Evolutionary conservation across 2,888 invertebrate genomes (phyloP).

Genomic region (Drosophila affinis): DNA sequence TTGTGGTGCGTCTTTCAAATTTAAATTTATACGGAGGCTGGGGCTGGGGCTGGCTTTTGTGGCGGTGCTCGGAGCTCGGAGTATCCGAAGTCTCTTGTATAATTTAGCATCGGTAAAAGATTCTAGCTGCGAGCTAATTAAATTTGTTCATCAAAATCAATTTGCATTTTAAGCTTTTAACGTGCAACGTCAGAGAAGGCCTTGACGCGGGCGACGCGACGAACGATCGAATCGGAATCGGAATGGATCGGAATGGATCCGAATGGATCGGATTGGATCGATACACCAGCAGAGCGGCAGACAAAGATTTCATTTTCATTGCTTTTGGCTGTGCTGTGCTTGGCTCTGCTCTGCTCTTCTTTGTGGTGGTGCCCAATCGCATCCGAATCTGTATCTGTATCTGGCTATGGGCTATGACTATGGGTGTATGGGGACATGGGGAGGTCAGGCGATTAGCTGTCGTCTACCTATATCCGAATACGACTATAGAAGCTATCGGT

Average conservation of each 20-base stretch:
- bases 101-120: constrained; percentile 62
- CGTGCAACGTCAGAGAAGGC: constrained; percentile 77
- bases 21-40: constrained; percentile 53
- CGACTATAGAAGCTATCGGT: constrained; percentile 49
- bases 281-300: constrained; percentile 20
- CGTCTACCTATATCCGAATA: not conserved
- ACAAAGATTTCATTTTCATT: constrained; percentile 28
- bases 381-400: constrained; percentile 23
- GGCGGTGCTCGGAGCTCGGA: constrained; percentile 1
- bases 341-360: constrained; percentile 26
- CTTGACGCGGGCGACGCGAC: constrained; percentile 65
- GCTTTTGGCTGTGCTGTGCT: not conserved
- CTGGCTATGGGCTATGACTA: not conserved
- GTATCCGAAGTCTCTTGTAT: constrained; percentile 46
- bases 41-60: constrained; percentile 1
- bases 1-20: constrained; percentile 24
- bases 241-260: not conserved
- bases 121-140: constrained; percentile 80
- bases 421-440: not conserved
- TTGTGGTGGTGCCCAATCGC: constrained; percentile 3
- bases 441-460: not conserved
- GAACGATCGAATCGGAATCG: not conserved
- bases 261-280: constrained; percentile 11
- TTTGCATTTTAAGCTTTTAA: constrained; percentile 73
- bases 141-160: constrained; percentile 79